A percentile compares a stretch with the other conserved stretches of the same genome.
Conservation (phyloP, 2,888 invertebrate species). For the Allacma fusca region DNA sequence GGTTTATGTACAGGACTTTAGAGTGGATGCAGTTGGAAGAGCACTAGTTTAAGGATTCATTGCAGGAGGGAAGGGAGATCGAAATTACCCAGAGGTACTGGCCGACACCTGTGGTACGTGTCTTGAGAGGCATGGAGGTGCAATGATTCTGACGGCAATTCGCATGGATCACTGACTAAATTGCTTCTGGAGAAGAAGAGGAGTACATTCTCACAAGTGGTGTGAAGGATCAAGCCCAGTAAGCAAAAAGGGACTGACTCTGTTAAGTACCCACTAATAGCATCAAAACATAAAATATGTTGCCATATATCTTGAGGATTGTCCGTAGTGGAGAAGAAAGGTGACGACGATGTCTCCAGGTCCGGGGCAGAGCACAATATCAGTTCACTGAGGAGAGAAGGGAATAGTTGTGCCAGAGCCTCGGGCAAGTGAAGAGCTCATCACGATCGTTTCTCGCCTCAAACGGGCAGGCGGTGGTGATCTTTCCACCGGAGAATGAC, state of each 20-base stretch:
- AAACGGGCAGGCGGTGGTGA: constrained; percentile 37
- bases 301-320: constrained; percentile 20
- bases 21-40: not conserved
- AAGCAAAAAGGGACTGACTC: not conserved
- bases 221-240: constrained; percentile 11
- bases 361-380: not conserved
- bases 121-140: not conserved
- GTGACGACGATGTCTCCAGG: not conserved
- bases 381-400: constrained; percentile 6
- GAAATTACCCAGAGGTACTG: constrained; percentile 34
- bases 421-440: not conserved
- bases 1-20: too few relatives aligned
- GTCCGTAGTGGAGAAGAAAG: constrained; percentile 25
- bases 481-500: constrained; percentile 55
- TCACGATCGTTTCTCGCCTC: constrained; percentile 38
- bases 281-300: constrained; percentile 13
- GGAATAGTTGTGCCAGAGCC: not conserved
- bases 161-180: not conserved
- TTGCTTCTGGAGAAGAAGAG: constrained; percentile 1
- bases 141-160: constrained; percentile 6
- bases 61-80: not conserved
- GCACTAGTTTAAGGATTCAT: not conserved
- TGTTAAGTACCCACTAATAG: constrained; percentile 10
- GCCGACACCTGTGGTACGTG: constrained; percentile 41
- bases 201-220: not conserved